phyloP scores from a whole-genome alignment of 1,140 invertebrate genomes.

The Atta colombica region DNA sequence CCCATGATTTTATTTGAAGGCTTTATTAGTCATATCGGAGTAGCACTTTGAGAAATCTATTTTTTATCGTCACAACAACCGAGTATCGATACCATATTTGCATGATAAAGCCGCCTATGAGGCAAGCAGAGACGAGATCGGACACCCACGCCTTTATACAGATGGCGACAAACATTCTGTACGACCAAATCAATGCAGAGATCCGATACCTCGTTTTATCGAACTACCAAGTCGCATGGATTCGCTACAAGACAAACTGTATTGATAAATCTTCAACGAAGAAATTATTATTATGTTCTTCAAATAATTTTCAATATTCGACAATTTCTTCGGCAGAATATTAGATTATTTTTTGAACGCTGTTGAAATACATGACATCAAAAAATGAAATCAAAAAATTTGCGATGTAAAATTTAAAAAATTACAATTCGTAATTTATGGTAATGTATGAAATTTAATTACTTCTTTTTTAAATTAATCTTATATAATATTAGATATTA shows the following conservation, averaged over 20 bases:
- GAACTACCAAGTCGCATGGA: constrained; percentile 26
- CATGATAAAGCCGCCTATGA: constrained; percentile 77
- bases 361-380: background rate
- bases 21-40: constrained; percentile 62
- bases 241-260: constrained; percentile 30
- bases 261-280: constrained; percentile 3
- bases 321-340: background rate
- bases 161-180: constrained; percentile 74
- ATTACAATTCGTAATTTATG: background rate
- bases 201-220: constrained; percentile 66
- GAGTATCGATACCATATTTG: constrained; percentile 73
- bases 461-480: background rate
- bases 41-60: constrained; percentile 70
- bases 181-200: constrained; percentile 74
- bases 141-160: constrained; percentile 69
- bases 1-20: constrained; percentile 31
- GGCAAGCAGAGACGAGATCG: constrained; percentile 57
- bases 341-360: background rate
- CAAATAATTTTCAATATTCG: background rate
- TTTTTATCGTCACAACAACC: constrained; percentile 69
- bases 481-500: too few species aligned
- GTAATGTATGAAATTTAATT: background rate
- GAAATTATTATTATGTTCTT: background rate
- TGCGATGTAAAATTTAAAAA: background rate
- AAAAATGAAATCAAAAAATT: background rate